These are phyloP conservation scores for Zosterops borbonicus DNA, from an alignment of 2,113 vertebrate species.

Conservation along the genomic window DNA sequence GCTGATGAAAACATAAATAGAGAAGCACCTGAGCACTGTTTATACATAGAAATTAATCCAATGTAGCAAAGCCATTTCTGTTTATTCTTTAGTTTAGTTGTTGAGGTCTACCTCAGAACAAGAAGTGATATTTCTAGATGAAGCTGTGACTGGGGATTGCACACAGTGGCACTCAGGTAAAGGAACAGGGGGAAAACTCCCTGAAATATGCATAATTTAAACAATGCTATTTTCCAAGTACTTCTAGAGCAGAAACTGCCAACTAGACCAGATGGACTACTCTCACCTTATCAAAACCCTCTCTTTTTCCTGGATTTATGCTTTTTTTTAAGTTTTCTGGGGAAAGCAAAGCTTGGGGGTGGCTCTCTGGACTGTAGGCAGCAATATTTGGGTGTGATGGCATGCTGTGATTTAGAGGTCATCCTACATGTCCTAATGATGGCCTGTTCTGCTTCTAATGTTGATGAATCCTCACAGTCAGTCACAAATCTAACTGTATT, in stretches of 20 bases:
- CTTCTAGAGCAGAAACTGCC: neutral
- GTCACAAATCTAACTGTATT: neutral
- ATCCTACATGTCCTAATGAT: neutral
- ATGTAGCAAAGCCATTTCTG: neutral
- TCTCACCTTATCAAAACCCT: neutral
- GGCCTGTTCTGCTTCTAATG: rapidly evolving
- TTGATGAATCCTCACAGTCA: neutral
- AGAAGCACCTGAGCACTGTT: neutral
- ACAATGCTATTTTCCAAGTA: neutral
- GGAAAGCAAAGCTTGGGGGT: neutral
- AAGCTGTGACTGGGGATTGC: neutral
- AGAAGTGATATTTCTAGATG: neutral
- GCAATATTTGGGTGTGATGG: neutral
- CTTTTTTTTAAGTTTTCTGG: neutral
- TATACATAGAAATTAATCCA: neutral
- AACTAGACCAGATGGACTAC: neutral
- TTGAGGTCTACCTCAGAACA: neutral
- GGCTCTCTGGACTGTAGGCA: neutral
- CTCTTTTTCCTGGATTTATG: neutral
- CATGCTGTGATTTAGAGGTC: rapidly evolving
- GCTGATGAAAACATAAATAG: neutral
- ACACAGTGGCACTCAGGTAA: neutral
- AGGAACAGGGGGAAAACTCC: neutral
- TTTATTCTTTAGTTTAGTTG: neutral
- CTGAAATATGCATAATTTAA: neutral